phyloP scores from a whole-genome alignment of 2,888 invertebrate genomes.

The Orchesella flavescens region DNA sequence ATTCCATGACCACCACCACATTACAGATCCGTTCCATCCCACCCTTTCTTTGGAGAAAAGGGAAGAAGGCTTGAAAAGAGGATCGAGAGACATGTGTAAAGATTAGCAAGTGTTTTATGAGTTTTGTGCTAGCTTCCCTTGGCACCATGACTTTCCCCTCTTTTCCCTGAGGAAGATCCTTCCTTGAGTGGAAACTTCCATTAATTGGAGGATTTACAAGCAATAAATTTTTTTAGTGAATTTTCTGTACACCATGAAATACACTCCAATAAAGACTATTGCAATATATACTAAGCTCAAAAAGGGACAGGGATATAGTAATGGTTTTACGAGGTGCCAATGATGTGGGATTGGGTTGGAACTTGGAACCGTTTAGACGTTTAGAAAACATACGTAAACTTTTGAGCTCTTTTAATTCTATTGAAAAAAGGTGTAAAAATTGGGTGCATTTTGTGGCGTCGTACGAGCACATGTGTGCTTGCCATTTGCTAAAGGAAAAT shows the following conservation, averaged over 20 bases:
- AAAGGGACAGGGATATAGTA: background rate
- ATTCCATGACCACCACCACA: background rate
- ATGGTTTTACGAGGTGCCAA: conserved; percentile 47
- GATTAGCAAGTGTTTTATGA: conserved; percentile 47
- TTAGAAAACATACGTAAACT: background rate
- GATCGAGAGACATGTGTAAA: conserved; percentile 46
- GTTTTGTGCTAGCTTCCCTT: conserved; percentile 8
- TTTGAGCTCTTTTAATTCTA: background rate
- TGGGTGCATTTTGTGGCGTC: background rate
- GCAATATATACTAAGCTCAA: background rate
- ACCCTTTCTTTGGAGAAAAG: background rate
- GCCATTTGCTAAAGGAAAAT: background rate
- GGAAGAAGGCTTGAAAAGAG: too few relatives aligned
- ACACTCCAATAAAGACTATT: background rate
- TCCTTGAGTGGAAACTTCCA: conserved; percentile 43
- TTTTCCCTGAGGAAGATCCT: background rate
- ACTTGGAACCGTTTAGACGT: too few relatives aligned
- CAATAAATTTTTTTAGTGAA: conserved; percentile 43
- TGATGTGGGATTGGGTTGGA: background rate
- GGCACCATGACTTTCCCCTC: conserved; percentile 15
- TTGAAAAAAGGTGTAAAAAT: conserved; percentile 3
- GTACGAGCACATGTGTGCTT: background rate
- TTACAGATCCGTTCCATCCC: too few relatives aligned
- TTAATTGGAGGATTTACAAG: conserved; percentile 54
- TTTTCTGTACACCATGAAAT: background rate